A percentile compares a stretch with the other conserved stretches of the same genome.
phyloP scores from a whole-genome alignment of 1,140 invertebrate species.

The Eufriesea mexicana region DNA sequence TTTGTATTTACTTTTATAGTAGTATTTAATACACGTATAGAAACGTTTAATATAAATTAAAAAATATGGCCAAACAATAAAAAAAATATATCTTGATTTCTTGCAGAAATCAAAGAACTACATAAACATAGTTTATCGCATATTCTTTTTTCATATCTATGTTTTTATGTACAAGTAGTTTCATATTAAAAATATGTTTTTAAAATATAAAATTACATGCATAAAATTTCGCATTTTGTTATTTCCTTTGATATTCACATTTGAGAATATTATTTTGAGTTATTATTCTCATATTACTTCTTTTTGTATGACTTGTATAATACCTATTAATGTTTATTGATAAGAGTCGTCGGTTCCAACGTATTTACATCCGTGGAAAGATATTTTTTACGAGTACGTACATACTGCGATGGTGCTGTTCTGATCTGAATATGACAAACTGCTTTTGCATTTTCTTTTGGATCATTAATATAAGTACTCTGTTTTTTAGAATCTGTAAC shows the following conservation, averaged over 20 bases:
- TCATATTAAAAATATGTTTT: slow-evolving; percentile 38
- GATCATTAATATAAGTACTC: slow-evolving; percentile 39
- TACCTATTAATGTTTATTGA: slow-evolving; percentile 45
- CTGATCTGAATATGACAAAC: slow-evolving; percentile 80
- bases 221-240: neutral
- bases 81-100: slow-evolving; percentile 30
- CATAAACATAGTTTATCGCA: neutral
- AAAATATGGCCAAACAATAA: slow-evolving; percentile 27
- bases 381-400: slow-evolving; percentile 57
- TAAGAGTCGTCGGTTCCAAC: slow-evolving; percentile 24
- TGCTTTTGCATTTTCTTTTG: slow-evolving; percentile 72
- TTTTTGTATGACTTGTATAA: slow-evolving; percentile 15
- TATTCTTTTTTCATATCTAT: neutral
- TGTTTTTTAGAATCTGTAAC: slow-evolving; percentile 59
- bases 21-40: slow-evolving; percentile 4
- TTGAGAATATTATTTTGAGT: neutral
- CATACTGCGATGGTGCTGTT: slow-evolving; percentile 67
- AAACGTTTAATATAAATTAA: neutral
- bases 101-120: slow-evolving; percentile 21
- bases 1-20: neutral
- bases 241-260: neutral
- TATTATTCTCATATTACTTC: neutral
- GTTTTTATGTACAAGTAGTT: slow-evolving; percentile 4
- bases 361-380: slow-evolving; percentile 31
- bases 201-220: slow-evolving; percentile 25